phyloP scores from a whole-genome alignment of 1,140 invertebrate genomes.

The Palaemon carinicauda region DNA sequence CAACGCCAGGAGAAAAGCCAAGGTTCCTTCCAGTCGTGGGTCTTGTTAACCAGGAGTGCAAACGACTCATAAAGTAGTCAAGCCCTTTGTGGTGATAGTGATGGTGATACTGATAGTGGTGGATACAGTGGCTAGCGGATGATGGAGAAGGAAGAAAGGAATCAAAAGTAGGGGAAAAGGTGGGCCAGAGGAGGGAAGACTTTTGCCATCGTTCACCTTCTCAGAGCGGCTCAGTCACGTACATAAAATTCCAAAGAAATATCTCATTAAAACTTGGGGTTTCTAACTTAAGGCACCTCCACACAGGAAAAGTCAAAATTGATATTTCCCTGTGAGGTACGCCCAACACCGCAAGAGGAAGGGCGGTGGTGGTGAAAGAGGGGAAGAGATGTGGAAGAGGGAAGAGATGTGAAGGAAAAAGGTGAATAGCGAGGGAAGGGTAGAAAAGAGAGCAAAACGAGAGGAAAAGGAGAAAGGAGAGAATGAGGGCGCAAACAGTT shows the following conservation, averaged over 20 bases:
- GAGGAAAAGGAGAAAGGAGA: background rate
- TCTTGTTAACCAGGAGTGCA: too few relatives aligned
- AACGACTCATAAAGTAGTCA: too few relatives aligned
- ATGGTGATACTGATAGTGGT: too few relatives aligned
- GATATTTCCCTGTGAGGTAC: slow-evolving; percentile 3
- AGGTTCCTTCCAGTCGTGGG: too few relatives aligned
- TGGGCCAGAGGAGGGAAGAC: background rate
- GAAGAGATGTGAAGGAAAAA: too few relatives aligned
- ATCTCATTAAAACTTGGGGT: slow-evolving; percentile 33
- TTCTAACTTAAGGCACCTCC: slow-evolving; percentile 10
- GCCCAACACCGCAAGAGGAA: background rate
- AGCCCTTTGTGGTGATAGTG: too few relatives aligned
- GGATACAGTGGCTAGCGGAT: too few relatives aligned
- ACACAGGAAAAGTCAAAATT: slow-evolving; percentile 16
- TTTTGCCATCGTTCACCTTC: background rate
- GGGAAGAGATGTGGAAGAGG: too few relatives aligned
- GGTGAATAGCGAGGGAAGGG: background rate
- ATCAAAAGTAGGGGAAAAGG: background rate
- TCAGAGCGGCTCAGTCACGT: background rate
- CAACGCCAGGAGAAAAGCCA: too few relatives aligned
- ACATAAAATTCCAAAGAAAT: slow-evolving; percentile 27
- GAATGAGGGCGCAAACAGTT: background rate
- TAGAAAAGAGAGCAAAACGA: background rate
- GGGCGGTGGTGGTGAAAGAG: background rate
- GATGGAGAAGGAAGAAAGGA: background rate